A percentile compares a stretch with the other conserved stretches of the same genome.
phyloP scores from a whole-genome alignment of 2,888 invertebrate species.

The Gisinianus flammeolus region DNA sequence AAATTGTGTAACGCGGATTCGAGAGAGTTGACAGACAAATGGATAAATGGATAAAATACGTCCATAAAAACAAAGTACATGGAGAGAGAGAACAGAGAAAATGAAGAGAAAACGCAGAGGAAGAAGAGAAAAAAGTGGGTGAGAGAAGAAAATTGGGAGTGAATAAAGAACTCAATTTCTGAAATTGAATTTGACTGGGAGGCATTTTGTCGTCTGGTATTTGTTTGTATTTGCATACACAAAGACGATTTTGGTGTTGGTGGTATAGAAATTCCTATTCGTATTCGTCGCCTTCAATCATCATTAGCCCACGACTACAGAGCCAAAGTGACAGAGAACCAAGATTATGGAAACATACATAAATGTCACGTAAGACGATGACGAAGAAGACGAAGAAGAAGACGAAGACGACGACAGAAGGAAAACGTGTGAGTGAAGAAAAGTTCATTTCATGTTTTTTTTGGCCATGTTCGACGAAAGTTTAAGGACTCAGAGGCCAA shows the following conservation, averaged over 20 bases:
- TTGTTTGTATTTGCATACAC: neutral
- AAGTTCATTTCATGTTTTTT: neutral
- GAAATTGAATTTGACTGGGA: constrained; percentile 26
- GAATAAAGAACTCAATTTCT: constrained; percentile 27
- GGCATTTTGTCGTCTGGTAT: neutral
- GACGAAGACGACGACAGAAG: neutral
- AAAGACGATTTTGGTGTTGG: too few species aligned
- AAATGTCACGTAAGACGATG: constrained; percentile 9
- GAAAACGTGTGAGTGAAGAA: neutral
- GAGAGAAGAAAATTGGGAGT: neutral
- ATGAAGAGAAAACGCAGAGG: neutral
- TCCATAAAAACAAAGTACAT: too few species aligned
- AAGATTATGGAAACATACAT: constrained; percentile 21
- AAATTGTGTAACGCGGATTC: too few species aligned
- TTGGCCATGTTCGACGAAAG: neutral
- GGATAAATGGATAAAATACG: too few species aligned
- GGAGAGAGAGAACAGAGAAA: neutral
- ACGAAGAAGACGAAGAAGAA: neutral
- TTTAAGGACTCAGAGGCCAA: neutral
- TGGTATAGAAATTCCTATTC: too few species aligned
- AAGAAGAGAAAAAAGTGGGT: too few species aligned
- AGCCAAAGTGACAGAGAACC: constrained; percentile 10
- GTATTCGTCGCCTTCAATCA: constrained; percentile 15
- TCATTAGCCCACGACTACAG: constrained; percentile 15
- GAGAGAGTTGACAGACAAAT: neutral